Conservation (phyloP, 64 coral and sea anemone genomes). For the Porites lutea region DNA sequence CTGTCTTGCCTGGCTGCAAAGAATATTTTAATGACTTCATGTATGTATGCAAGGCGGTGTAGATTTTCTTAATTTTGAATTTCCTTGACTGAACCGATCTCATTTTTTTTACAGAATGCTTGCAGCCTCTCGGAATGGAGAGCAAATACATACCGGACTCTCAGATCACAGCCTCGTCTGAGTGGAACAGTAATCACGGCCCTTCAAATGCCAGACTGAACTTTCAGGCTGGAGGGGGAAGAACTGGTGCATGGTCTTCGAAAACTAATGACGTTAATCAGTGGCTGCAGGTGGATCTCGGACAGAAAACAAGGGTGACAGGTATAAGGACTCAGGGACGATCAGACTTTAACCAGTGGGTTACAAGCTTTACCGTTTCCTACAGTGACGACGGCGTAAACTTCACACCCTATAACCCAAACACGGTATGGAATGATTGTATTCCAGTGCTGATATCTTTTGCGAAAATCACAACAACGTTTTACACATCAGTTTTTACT, state of each 20-base stretch:
- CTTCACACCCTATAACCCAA: too few relatives aligned
- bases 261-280: not conserved
- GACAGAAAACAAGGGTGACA: not conserved
- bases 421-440: too few relatives aligned
- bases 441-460: too few relatives aligned
- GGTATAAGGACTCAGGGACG: not conserved
- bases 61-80: too few relatives aligned
- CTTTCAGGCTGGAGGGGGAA: not conserved
- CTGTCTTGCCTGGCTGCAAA: too few relatives aligned
- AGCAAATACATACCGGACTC: not conserved
- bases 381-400: not conserved
- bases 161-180: not conserved
- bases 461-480: too few relatives aligned
- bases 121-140: constrained; percentile 9
- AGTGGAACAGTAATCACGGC: not conserved
- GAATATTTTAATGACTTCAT: too few relatives aligned
- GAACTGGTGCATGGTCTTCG: not conserved
- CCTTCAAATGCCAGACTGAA: constrained; percentile 7
- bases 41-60: too few relatives aligned
- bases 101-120: too few relatives aligned
- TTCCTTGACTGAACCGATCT: too few relatives aligned
- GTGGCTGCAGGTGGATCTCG: not conserved
- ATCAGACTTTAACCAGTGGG: not conserved
- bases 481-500: too few relatives aligned
- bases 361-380: not conserved